A percentile compares a stretch with the other conserved stretches of the same genome.
phyloP scores from a whole-genome alignment of 1,140 invertebrate species.

The Melipona quadrifasciata region DNA sequence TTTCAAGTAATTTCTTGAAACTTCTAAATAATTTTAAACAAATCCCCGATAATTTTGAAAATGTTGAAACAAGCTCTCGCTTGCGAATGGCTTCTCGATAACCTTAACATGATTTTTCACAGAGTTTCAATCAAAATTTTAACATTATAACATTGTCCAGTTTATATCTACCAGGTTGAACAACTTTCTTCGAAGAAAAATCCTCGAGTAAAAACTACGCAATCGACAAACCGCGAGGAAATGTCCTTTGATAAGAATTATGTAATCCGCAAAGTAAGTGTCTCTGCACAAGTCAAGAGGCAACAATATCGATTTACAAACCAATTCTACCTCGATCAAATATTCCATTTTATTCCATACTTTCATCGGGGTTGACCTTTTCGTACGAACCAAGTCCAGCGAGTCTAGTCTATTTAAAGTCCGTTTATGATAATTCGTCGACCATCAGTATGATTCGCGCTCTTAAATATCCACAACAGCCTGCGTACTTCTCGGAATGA shows the following conservation, averaged over 20 bases:
- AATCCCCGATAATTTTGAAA: no score
- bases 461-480: background rate
- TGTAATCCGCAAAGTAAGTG: background rate
- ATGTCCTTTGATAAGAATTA: background rate
- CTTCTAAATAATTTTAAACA: no score
- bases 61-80: no score
- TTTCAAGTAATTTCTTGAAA: background rate
- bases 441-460: background rate
- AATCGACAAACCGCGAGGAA: no score
- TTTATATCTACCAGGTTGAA: no score
- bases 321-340: background rate
- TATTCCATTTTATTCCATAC: background rate
- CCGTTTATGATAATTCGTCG: background rate
- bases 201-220: no score
- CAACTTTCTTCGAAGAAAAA: background rate
- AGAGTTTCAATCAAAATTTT: no score
- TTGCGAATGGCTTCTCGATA: no score
- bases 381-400: background rate
- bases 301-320: background rate
- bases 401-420: background rate
- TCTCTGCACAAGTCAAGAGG: background rate
- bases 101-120: no score
- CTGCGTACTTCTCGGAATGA: background rate
- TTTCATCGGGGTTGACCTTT: background rate
- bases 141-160: no score